Evolutionary conservation across 1,140 invertebrate genomes (phyloP), one percentile per base, ranked within the genome.

Genomic region (Drosophila pruinosa): DNA sequence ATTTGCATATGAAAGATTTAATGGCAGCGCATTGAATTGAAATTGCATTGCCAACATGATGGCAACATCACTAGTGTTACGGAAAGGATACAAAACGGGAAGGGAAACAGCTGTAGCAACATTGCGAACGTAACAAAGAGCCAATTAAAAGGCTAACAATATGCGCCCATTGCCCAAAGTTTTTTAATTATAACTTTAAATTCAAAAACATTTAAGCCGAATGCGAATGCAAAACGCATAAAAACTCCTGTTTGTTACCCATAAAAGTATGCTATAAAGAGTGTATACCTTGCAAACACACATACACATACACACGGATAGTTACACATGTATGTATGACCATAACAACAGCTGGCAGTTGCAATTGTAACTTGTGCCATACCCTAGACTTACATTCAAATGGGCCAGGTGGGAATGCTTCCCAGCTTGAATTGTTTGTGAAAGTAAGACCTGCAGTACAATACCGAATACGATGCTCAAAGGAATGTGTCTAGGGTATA

Each of bases 101-200:
- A 7, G 24, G 3, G 7, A n/a, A 7, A 14, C n/a, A n/a, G n/a
- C 19, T 31, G 8, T 31, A 52, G 75, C 68, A 85, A 85, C 73
- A 63, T 70, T 59, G 5, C 10, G 31, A 34, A 2, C 72, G 78
- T 86, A 88, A 86, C 81, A 86, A 78, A 88, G 78, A 72, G 81
- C 81, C 81, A 86, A 86, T 86, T 86, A 86, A 88, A 88, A 75
- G 81, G 78, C 78, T 81, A 86, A 86, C 82, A 88, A 74, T 88
- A 78, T 86, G 70, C 57, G 57, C 28, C 31, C 28, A 61, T 58
- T 19, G 31, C 10, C 67, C 68, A 85, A 86, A 86, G 81, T 86
- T 86, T 86, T 85, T 86, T 86, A 86, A 86, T 86, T 86, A 86
- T 86, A 86, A 86, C 82, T 86, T 86, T 86, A 86, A 86, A 86